phyloP scores from a whole-genome alignment of 2,113 vertebrate species.

The Rhynchopsitta pachyrhyncha region DNA sequence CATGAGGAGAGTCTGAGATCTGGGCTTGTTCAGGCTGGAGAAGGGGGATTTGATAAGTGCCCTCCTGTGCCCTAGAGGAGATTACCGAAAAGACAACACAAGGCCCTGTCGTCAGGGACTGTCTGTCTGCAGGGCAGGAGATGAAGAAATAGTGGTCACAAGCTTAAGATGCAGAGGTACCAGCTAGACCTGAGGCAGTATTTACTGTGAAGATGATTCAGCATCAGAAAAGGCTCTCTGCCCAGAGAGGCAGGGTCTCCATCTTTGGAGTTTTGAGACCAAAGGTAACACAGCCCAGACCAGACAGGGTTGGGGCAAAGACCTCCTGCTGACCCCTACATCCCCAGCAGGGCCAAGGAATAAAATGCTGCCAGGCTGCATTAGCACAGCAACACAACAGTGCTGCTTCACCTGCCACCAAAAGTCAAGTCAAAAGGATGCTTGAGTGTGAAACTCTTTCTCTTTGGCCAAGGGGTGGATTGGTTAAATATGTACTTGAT shows the following conservation, averaged over 20 bases:
- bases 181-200: not conserved
- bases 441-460: not conserved
- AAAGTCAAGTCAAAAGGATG: not conserved
- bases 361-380: fast-evolving
- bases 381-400: not conserved
- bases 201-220: not conserved
- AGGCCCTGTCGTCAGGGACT: not conserved
- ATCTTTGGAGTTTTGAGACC: not conserved
- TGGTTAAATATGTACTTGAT: not conserved
- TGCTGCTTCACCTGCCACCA: not conserved
- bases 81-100: not conserved
- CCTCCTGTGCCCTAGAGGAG: not conserved
- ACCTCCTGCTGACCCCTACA: not conserved
- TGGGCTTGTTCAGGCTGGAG: not conserved
- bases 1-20: not conserved
- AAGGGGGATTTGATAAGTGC: not conserved
- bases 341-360: not conserved
- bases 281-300: not conserved
- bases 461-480: not conserved
- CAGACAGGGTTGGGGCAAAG: not conserved
- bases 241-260: not conserved
- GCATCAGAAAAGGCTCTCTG: not conserved
- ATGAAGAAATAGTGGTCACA: not conserved
- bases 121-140: not conserved
- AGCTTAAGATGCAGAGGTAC: not conserved